phyloP scores from a whole-genome alignment of 2,888 invertebrate genomes.

The Abrostola triplasia region DNA sequence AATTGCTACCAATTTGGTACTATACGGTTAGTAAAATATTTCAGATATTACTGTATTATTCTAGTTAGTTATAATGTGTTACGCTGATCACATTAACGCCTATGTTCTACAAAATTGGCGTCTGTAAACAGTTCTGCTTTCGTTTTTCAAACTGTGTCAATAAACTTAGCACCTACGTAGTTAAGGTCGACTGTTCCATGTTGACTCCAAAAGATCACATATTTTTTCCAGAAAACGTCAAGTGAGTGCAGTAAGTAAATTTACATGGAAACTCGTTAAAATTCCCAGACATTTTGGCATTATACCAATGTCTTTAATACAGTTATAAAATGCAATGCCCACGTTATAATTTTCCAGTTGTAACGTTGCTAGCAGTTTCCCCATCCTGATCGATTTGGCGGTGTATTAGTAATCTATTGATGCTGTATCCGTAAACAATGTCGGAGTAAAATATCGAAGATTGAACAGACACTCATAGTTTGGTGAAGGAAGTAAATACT shows the following conservation, averaged over 20 bases:
- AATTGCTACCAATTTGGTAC: slow-evolving; percentile 23
- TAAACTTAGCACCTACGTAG: slow-evolving; percentile 9
- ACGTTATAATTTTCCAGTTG: slow-evolving; percentile 36
- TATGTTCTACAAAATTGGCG: background rate
- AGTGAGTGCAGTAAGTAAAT: slow-evolving; percentile 40
- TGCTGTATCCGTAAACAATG: slow-evolving; percentile 57
- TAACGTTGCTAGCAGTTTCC: slow-evolving; percentile 43
- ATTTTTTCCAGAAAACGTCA: slow-evolving; percentile 36
- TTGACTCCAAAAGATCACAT: slow-evolving; percentile 27
- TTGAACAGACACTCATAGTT: slow-evolving; percentile 24
- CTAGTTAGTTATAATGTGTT: background rate
- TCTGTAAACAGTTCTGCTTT: background rate
- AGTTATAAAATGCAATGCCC: slow-evolving; percentile 43
- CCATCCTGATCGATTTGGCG: slow-evolving; percentile 28
- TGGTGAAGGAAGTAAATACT: slow-evolving; percentile 38
- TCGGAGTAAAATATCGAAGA: slow-evolving; percentile 30
- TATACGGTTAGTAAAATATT: slow-evolving; percentile 9
- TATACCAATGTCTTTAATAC: slow-evolving; percentile 62
- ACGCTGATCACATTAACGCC: background rate
- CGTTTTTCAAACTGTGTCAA: slow-evolving; percentile 8
- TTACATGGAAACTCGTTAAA: slow-evolving; percentile 61
- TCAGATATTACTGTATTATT: background rate
- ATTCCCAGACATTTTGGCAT: slow-evolving; percentile 72
- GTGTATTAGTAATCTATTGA: slow-evolving; percentile 50
- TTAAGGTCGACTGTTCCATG: slow-evolving; percentile 17